These are phyloP conservation scores for Drusus annulatus DNA, from an alignment of 1,140 invertebrate genomes.

Conservation along the genomic window DNA sequence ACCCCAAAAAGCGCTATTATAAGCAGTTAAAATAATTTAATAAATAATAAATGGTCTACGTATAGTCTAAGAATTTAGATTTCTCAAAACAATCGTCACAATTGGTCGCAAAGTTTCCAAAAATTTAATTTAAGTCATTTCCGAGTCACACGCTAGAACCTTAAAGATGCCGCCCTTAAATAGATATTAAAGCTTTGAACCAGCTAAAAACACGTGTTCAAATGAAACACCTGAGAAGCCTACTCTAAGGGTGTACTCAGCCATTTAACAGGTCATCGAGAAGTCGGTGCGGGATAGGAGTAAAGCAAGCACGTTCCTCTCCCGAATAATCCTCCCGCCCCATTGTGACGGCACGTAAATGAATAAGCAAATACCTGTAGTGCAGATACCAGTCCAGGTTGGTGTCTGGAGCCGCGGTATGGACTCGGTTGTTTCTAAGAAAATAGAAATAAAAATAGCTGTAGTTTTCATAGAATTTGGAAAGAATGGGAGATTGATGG, in stretches of 20 bases:
- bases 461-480: constrained; percentile 34
- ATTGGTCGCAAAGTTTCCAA: too few species aligned
- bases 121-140: too few species aligned
- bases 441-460: constrained; percentile 37
- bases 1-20: too few species aligned
- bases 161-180: constrained; percentile 17
- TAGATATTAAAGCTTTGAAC: background rate
- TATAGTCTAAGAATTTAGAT: too few species aligned
- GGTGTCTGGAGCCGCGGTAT: background rate
- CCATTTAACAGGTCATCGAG: constrained; percentile 35
- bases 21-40: too few species aligned
- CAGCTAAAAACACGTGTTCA: constrained; percentile 28
- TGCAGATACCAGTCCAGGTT: constrained; percentile 27
- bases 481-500: constrained; percentile 1
- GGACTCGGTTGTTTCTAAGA: constrained; percentile 34
- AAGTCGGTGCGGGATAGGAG: background rate
- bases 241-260: constrained; percentile 11
- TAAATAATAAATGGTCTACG: too few species aligned
- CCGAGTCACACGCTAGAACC: background rate
- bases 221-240: constrained; percentile 26
- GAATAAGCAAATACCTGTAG: constrained; percentile 21
- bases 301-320: constrained; percentile 9
- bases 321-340: constrained; percentile 23
- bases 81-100: too few species aligned
- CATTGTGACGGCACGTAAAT: constrained; percentile 34